These are phyloP conservation scores for Ammodytes dubius DNA, from an alignment of 2,113 vertebrate species.

Conservation along the genomic window DNA sequence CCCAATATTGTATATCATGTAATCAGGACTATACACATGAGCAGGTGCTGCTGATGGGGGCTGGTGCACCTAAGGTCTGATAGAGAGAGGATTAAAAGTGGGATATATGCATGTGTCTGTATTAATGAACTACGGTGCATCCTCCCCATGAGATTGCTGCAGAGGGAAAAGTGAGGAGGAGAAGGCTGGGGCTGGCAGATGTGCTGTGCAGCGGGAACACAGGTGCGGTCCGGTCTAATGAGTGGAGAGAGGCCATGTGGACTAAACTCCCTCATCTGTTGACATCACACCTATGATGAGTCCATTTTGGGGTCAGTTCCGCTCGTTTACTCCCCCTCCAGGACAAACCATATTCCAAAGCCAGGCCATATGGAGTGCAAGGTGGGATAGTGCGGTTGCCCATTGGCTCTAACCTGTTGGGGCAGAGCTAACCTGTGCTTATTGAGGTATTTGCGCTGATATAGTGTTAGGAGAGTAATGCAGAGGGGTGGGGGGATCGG, in stretches of 20 bases:
- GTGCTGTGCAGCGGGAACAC: slow-evolving; percentile 79
- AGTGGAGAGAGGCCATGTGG: slow-evolving; percentile 77
- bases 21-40: slow-evolving; percentile 17
- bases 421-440: neutral
- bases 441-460: neutral
- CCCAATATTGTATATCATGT: slow-evolving; percentile 11
- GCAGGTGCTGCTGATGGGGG: slow-evolving; percentile 12
- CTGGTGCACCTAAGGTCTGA: neutral
- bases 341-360: slow-evolving; percentile 57
- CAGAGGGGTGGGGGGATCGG: neutral
- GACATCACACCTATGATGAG: slow-evolving; percentile 80
- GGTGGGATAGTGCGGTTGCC: slow-evolving; percentile 5
- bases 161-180: slow-evolving; percentile 46
- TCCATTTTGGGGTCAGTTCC: slow-evolving; percentile 80
- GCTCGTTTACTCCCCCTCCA: slow-evolving; percentile 63
- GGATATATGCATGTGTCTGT: slow-evolving; percentile 42
- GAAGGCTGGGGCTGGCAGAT: slow-evolving; percentile 72
- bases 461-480: neutral
- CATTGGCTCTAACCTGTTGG: slow-evolving; percentile 43
- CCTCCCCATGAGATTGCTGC: slow-evolving; percentile 39
- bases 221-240: slow-evolving; percentile 80
- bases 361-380: slow-evolving; percentile 62
- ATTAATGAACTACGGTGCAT: slow-evolving; percentile 59
- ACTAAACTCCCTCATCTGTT: slow-evolving; percentile 84
- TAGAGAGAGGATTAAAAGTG: slow-evolving; percentile 43